Evolutionary conservation across 2,888 invertebrate species (phyloP).

Genomic region (Calliopum simillimum): DNA sequence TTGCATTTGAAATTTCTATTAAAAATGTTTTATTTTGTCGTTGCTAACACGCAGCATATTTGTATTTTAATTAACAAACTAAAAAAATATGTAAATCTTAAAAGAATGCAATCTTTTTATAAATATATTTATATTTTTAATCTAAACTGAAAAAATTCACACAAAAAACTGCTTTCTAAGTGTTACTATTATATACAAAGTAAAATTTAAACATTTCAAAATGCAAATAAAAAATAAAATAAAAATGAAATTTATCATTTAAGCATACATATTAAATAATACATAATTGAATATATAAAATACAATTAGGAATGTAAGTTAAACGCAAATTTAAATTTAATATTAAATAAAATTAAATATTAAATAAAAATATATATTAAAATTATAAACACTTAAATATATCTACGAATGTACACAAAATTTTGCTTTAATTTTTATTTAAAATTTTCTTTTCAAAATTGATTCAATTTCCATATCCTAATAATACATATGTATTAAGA

Average conservation of each 20-base stretch:
- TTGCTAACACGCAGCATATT: too few relatives aligned
- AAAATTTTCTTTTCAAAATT: too few relatives aligned
- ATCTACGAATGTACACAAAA: not conserved
- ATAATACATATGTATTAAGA: too few relatives aligned
- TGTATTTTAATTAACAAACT: conserved; percentile 18
- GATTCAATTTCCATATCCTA: too few relatives aligned
- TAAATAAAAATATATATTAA: conserved; percentile 8
- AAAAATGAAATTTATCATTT: conserved; percentile 11
- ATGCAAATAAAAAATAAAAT: conserved; percentile 20
- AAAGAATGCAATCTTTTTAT: not conserved
- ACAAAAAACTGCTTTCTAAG: conserved; percentile 50
- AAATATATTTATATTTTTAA: conserved; percentile 21
- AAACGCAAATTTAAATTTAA: conserved; percentile 26
- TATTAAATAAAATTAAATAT: not conserved
- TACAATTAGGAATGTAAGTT: conserved; percentile 16
- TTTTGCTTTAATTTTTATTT: not conserved
- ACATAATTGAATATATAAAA: conserved; percentile 16
- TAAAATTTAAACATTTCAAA: conserved; percentile 17
- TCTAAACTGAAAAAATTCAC: conserved; percentile 20
- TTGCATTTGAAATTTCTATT: too few relatives aligned
- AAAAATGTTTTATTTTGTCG: too few relatives aligned
- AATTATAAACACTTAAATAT: conserved; percentile 11
- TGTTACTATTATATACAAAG: conserved; percentile 48
- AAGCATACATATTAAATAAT: conserved; percentile 13
- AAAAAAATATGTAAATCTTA: conserved; percentile 39